A percentile compares a stretch with the other conserved stretches of the same genome.
These are phyloP conservation scores for Hystrix cristata DNA, from an alignment of 2,113 vertebrate genomes.

Conservation along the genomic window DNA sequence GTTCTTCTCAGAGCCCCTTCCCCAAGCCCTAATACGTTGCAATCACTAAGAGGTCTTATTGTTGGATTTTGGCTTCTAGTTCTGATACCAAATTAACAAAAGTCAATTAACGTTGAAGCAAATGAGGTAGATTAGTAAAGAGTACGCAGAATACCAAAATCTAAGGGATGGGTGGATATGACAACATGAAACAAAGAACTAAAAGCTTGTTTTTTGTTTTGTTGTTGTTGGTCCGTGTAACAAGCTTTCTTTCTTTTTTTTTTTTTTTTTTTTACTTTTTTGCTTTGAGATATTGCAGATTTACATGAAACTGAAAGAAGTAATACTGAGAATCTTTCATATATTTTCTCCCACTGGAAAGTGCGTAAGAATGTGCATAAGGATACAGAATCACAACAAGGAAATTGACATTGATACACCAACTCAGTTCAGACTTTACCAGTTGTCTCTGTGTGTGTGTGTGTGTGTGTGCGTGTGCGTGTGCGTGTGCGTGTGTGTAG, in stretches of 20 bases:
- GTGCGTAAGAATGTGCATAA: not conserved
- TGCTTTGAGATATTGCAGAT: not conserved
- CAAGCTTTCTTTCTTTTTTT: not conserved
- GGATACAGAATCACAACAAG: not conserved
- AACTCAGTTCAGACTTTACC: not conserved
- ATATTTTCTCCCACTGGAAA: not conserved
- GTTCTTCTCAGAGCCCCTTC: conserved; percentile 68
- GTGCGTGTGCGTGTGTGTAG: not conserved
- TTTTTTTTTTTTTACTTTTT: not conserved
- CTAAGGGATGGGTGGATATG: conserved; percentile 42
- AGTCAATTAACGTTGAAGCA: conserved; percentile 86
- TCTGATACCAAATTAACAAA: conserved; percentile 86
- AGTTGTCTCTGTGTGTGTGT: not conserved
- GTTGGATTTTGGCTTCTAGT: conserved; percentile 82
- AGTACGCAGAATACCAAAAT: conserved; percentile 78
- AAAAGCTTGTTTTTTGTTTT: not conserved
- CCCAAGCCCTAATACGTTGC: conserved; percentile 72
- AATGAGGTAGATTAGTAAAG: conserved; percentile 82
- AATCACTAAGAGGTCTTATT: conserved; percentile 77
- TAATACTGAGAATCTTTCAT: not conserved
- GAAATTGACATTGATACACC: not conserved
- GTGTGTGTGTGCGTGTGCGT: too few relatives aligned
- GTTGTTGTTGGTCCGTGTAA: not conserved
- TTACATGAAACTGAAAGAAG: not conserved
- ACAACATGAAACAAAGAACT: conserved; percentile 54